These are phyloP conservation scores for Ciconia maguari DNA, from an alignment of 2,113 vertebrate genomes.

Conservation along the genomic window DNA sequence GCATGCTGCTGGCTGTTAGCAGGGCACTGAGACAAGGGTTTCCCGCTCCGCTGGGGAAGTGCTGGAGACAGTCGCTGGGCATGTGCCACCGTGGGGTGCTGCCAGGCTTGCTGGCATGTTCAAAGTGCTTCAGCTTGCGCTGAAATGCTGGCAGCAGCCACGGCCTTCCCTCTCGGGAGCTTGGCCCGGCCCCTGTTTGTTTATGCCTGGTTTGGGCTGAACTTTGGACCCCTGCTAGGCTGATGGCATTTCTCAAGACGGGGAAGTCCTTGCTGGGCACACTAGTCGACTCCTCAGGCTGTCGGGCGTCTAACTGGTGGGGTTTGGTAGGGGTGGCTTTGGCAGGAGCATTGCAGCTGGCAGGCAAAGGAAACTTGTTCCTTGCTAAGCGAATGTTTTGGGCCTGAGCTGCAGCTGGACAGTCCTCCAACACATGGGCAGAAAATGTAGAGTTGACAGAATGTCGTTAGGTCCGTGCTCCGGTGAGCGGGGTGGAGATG, in stretches of 20 bases:
- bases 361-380: neutral
- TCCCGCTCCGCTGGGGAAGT: fast-evolving
- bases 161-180: fast-evolving
- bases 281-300: neutral
- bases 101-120: neutral
- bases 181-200: neutral
- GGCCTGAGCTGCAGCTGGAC: neutral
- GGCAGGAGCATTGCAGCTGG: neutral
- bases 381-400: neutral
- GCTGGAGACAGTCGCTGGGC: fast-evolving
- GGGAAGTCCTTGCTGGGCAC: neutral
- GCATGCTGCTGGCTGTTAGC: neutral
- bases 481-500: neutral
- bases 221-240: neutral
- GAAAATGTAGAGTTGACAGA: neutral
- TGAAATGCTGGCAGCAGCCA: neutral
- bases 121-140: neutral
- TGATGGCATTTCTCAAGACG: neutral
- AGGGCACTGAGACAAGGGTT: neutral
- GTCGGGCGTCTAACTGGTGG: fast-evolving
- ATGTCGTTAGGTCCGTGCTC: neutral
- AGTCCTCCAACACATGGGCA: neutral
- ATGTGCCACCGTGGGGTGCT: neutral
- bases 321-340: neutral
- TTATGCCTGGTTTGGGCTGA: neutral